Base-by-base conservation (phyloP, 2,797 vertebrate species). In the Halcyon chelicuti region DNA sequence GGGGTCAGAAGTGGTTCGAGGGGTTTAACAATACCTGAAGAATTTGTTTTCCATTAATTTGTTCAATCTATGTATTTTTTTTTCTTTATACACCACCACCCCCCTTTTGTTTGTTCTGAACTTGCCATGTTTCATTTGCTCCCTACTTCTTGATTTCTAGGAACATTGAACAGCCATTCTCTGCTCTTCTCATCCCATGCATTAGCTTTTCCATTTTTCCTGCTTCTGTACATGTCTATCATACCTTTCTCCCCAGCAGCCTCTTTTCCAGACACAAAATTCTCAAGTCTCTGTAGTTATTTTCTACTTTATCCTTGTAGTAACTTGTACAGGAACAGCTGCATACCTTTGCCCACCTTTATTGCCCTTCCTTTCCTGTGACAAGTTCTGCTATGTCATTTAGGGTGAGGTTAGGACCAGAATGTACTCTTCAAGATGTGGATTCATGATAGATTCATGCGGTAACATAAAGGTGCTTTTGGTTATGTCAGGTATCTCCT, bases 381-480 rank as follows among this genome's bases (percentile, higher is more conserved):
- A 33, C 37, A 74, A 40, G 54, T 52, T 68, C 42, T 47, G 33
- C 31, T 40, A 11, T 39, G 46, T 46, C 35, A 33, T 61, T 46
- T 78, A 29, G 14, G 10, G 5, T 70, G n/a, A 9, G 52, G 31
- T 73, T 5, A 39, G 51, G 26, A 61, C 35, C n/a, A 85, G 66
- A 67, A 88, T 9, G 17, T 37, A 10, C 26, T 29, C 31, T 42
- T 71, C 46, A 65, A 61, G 49, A 35, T 29, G 44, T 21, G 19
- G 35, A 49, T 0, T 1, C 29, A 18, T 29, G 51, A 65, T 4
- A 82, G 46, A 33, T 51, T 76, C 35, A 68, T 51, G 35, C 0
- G 1, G 46, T 49, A 35, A 39, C 19, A 10, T 15, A 67, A 28
- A 0, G 1, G 29, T 63, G 22, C 66, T 73, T 85, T 29, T 40